A percentile compares a stretch with the other conserved stretches of the same genome.
phyloP scores from a whole-genome alignment of 2,888 invertebrate species.

The Pardosa pseudoannulata region DNA sequence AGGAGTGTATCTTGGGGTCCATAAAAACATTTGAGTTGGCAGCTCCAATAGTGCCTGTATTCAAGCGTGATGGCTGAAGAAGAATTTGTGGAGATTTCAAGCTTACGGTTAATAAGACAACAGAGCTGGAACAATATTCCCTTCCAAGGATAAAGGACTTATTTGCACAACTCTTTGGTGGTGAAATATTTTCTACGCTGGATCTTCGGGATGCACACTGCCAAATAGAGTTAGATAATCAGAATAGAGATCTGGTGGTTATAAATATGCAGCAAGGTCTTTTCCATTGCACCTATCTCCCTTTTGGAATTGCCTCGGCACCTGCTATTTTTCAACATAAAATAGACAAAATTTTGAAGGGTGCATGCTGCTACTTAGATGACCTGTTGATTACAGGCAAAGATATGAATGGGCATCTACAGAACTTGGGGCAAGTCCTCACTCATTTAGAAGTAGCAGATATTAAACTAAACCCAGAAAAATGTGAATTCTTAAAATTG shows the following conservation, averaged over 20 bases:
- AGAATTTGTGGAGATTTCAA: constrained; percentile 43
- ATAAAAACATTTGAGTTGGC: constrained; percentile 14
- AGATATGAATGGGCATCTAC: neutral
- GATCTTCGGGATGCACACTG: constrained; percentile 38
- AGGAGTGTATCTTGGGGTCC: constrained; percentile 23
- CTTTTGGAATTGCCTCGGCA: neutral
- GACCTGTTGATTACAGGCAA: constrained; percentile 9
- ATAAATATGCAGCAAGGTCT: constrained; percentile 22
- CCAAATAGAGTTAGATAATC: constrained; percentile 31
- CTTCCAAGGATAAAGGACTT: neutral
- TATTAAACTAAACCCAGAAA: constrained; percentile 48
- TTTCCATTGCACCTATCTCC: neutral
- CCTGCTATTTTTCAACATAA: constrained; percentile 33
- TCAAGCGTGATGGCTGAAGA: constrained; percentile 15
- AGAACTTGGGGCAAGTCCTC: constrained; percentile 3
- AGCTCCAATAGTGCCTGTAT: constrained; percentile 25
- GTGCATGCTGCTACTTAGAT: constrained; percentile 4
- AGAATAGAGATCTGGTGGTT: neutral
- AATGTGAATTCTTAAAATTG: constrained; percentile 72
- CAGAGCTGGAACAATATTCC: constrained; percentile 12
- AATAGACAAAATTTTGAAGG: constrained; percentile 12
- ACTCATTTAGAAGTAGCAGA: neutral
- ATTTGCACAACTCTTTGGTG: neutral
- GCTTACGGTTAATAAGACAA: constrained; percentile 16
- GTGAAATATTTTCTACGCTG: constrained; percentile 19